Conservation (phyloP, 1,140 invertebrate species). For the Papilio aristodemus region DNA sequence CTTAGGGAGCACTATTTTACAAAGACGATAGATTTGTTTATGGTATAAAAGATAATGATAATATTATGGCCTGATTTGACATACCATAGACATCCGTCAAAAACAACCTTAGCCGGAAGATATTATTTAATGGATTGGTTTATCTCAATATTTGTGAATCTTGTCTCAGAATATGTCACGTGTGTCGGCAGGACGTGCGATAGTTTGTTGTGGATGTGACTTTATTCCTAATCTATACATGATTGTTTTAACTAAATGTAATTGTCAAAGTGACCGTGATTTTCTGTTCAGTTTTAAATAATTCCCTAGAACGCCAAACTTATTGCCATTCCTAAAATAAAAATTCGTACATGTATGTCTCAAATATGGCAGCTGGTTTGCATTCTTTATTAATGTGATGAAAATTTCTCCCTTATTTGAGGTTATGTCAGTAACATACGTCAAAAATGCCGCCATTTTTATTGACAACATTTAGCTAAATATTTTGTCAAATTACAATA, state of each 20-base stretch:
- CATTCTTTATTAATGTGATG: background rate
- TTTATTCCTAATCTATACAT: background rate
- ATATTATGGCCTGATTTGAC: background rate
- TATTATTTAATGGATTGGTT: background rate
- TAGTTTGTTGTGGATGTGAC: background rate
- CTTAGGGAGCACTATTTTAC: too few species aligned
- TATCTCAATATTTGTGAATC: background rate
- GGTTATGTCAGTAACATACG: background rate
- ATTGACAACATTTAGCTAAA: background rate
- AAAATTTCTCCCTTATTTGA: background rate
- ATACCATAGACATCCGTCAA: too few species aligned
- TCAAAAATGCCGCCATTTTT: conserved; percentile 9
- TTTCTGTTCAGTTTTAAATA: conserved; percentile 2
- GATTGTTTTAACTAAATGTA: conserved; percentile 27
- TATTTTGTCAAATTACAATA: too few species aligned
- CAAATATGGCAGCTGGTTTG: conserved; percentile 13
- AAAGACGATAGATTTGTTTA: too few species aligned
- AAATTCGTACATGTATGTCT: background rate
- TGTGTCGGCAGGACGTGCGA: background rate
- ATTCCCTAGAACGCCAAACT: background rate
- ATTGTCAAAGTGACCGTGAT: conserved; percentile 8
- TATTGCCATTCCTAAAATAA: background rate
- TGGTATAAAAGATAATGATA: background rate
- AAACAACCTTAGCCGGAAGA: background rate
- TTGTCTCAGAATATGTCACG: background rate